phyloP scores from a whole-genome alignment of 2,113 vertebrate species.

The Percopsis transmontana region DNA sequence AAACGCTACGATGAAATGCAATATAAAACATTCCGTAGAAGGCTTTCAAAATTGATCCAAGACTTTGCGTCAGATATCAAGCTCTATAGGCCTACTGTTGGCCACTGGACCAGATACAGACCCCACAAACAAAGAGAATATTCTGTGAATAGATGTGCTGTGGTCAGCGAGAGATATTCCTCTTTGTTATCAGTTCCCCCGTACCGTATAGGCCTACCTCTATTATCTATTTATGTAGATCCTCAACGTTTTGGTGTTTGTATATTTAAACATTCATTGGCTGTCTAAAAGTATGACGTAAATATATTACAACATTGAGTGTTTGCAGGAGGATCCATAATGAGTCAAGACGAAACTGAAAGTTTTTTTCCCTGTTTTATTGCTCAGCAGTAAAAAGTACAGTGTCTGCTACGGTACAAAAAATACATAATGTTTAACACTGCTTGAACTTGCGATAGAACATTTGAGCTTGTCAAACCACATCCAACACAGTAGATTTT shows the following conservation, averaged over 20 bases:
- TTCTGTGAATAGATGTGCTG: constrained; percentile 59
- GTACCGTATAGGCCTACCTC: too few species aligned
- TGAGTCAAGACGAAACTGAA: background rate
- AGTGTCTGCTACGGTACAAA: constrained; percentile 82
- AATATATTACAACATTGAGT: too few species aligned
- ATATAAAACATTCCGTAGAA: too few species aligned
- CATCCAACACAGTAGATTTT: constrained; percentile 53
- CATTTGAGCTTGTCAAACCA: constrained; percentile 57
- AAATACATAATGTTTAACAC: constrained; percentile 75
- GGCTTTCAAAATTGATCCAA: too few species aligned
- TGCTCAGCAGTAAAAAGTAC: constrained; percentile 84
- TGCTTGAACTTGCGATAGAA: constrained; percentile 62
- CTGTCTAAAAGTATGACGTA: background rate
- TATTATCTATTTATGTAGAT: too few species aligned
- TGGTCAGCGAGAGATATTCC: constrained; percentile 30
- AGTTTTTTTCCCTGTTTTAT: constrained; percentile 71
- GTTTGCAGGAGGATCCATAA: background rate
- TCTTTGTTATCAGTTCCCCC: constrained; percentile 32
- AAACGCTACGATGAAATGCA: too few species aligned
- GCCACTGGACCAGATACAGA: constrained; percentile 38
- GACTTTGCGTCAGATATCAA: constrained; percentile 25
- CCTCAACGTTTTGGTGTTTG: too few species aligned
- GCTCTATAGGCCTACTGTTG: constrained; percentile 27
- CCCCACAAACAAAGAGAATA: constrained; percentile 56
- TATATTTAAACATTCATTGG: background rate